Percentiles rank a stretch among this genome's conserved stretches.
Evolutionary conservation across 2,888 invertebrate genomes (phyloP).

Genomic region (Tetheella fluctuosa): DNA sequence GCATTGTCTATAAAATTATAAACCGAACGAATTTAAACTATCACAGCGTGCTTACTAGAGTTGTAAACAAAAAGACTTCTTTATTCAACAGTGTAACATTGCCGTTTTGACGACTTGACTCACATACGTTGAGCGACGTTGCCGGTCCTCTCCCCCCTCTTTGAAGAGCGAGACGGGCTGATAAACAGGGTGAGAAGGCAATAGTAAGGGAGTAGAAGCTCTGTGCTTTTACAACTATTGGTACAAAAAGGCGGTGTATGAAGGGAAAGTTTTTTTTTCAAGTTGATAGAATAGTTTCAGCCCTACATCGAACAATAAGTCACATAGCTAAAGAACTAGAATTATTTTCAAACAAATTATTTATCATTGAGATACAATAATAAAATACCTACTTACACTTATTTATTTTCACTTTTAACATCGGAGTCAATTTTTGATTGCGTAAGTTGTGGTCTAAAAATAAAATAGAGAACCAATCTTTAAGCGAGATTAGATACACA

Average conservation of each 20-base stretch:
- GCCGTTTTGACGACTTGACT: slow-evolving; percentile 11
- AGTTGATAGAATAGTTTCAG: slow-evolving; percentile 2
- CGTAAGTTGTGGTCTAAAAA: too few species aligned
- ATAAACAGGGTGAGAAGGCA: slow-evolving; percentile 37
- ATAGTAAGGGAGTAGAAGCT: slow-evolving; percentile 46
- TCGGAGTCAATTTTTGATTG: neutral
- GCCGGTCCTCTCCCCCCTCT: slow-evolving; percentile 61
- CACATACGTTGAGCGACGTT: slow-evolving; percentile 51
- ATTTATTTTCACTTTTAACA: neutral
- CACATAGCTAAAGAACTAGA: neutral
- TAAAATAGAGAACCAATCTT: too few species aligned
- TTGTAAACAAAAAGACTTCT: neutral
- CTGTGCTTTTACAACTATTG: slow-evolving; percentile 29
- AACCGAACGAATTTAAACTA: slow-evolving; percentile 13
- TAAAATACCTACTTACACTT: too few species aligned
- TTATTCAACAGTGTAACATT: neutral
- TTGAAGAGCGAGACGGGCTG: slow-evolving; percentile 37
- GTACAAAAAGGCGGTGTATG: slow-evolving; percentile 32
- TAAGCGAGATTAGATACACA: too few species aligned
- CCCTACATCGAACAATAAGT: neutral
- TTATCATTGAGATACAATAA: too few species aligned
- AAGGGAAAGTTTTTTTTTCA: slow-evolving; percentile 16
- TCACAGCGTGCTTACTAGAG: slow-evolving; percentile 26
- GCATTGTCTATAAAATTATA: slow-evolving; percentile 38
- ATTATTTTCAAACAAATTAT: neutral